Conservation (phyloP, 2,113 vertebrate genomes). For the Cyanoderma ruficeps region DNA sequence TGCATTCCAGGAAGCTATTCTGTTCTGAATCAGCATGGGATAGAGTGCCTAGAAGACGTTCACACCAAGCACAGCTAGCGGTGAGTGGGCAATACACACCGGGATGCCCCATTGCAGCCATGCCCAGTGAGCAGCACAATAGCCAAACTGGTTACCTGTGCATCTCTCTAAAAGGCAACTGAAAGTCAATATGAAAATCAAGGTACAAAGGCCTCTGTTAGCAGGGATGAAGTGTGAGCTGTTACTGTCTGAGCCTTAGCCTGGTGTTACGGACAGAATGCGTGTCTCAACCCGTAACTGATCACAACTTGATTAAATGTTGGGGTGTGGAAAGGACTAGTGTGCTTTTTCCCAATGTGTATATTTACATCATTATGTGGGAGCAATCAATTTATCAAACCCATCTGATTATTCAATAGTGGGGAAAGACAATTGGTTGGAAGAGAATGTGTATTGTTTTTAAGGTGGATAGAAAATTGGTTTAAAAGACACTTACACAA, state of each 20-base stretch:
- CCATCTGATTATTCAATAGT: not conserved
- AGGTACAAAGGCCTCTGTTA: not conserved
- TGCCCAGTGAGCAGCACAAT: not conserved
- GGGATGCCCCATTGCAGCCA: not conserved
- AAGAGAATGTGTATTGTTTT: not conserved
- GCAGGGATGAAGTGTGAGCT: not conserved
- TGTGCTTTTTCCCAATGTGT: not conserved
- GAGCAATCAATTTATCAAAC: constrained; percentile 33
- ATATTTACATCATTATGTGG: constrained; percentile 1
- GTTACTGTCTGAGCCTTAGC: not conserved
- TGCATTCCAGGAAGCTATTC: constrained; percentile 56
- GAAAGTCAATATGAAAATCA: not conserved
- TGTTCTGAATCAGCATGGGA: constrained; percentile 55
- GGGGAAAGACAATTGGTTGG: not conserved
- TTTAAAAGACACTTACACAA: not conserved
- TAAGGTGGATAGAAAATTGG: not conserved
- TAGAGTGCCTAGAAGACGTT: constrained; percentile 33
- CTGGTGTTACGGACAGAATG: not conserved
- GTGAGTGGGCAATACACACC: not conserved
- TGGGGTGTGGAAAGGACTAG: constrained; percentile 14
- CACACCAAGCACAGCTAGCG: constrained; percentile 33
- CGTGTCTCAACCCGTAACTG: not conserved
- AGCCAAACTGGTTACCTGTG: not conserved
- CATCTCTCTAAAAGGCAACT: not conserved
- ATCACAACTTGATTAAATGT: not conserved